phyloP scores from a whole-genome alignment of 2,888 invertebrate species.

The Alviniconcha strummeri region DNA sequence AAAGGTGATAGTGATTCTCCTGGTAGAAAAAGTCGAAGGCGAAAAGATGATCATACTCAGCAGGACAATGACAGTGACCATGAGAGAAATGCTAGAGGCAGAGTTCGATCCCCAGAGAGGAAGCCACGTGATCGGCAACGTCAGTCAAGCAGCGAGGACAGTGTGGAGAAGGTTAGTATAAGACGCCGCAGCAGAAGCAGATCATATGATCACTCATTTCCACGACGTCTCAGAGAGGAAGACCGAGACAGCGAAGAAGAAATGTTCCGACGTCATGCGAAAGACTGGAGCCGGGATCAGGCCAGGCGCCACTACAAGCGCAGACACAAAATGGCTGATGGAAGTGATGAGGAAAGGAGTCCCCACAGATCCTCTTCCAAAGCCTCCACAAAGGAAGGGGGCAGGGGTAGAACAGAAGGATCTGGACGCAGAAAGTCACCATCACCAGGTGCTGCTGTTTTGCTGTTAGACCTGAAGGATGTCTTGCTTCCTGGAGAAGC shows the following conservation, averaged over 20 bases:
- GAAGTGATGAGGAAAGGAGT: constrained; percentile 14
- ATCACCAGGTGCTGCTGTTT: neutral
- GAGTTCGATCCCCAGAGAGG: neutral
- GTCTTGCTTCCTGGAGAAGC: constrained; percentile 28
- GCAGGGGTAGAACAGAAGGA: neutral
- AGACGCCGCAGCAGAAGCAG: constrained; percentile 23
- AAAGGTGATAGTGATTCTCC: neutral
- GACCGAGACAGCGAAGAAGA: constrained; percentile 29
- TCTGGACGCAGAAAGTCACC: neutral
- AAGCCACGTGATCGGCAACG: neutral
- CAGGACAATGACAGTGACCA: constrained; percentile 33
- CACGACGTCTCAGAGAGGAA: neutral
- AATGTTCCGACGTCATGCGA: constrained; percentile 10
- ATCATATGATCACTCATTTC: neutral
- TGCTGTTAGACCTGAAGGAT: constrained; percentile 20
- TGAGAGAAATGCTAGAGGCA: constrained; percentile 10
- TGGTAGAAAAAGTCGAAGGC: neutral
- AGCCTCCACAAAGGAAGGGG: neutral
- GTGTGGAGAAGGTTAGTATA: neutral
- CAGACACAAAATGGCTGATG: constrained; percentile 15
- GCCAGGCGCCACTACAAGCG: constrained; percentile 24
- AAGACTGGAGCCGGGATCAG: constrained; percentile 27
- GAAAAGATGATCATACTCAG: neutral
- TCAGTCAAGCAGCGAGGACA: constrained; percentile 23
- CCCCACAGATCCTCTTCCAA: neutral